Evolutionary conservation across 2,113 vertebrate species (phyloP), one percentile per base, ranked within the genome.

Genomic region (Cyprinodon variegatus): DNA sequence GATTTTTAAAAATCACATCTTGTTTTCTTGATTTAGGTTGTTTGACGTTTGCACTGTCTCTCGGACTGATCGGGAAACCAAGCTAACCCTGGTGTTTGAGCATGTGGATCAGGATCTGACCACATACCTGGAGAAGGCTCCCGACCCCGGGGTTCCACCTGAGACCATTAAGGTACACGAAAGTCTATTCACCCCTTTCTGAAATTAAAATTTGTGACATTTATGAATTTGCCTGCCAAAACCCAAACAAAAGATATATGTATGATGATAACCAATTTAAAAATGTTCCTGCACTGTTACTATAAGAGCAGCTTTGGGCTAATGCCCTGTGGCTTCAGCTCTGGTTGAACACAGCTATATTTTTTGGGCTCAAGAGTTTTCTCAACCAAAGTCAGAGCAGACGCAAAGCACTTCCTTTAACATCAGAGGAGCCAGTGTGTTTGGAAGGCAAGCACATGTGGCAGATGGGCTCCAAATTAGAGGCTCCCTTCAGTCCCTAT

Each of bases 91-190:
- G 91, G 98, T 99, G 74, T 99, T 99, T 90, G 98, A 99, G 93
- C 97, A 99, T 2, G 97, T 99, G 89, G 98, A 99, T 93, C 98
- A 99, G 95, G 98, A 99, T 91, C 94, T 99, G 93, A 98, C 97
- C 89, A 98, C 97, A 85, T 99, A 99, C 86, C 93, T 99, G 95
- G 96, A 98, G 93, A 99, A 99, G 94, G 97, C 96, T 87, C 98
- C 98, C 40, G 96, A 98, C 75, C 98, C 98, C 39, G 98, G 98
- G 78, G 97, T 99, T 50, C 98, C 98, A 65, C 96, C 95, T 36
- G 97, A 98, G 94, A 99, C 96, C 71, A 97, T 99, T 91, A 99
- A 99, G 98, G 98, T 99, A 91, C 88, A 10, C 7, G 93, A 74
- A 70, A 62, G 36, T 81, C 46, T 71, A 7, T 2, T 36, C 11